Evolutionary conservation across 1,140 invertebrate genomes (phyloP), one percentile per base, ranked within the genome.

Genomic region (Homarus americanus): DNA sequence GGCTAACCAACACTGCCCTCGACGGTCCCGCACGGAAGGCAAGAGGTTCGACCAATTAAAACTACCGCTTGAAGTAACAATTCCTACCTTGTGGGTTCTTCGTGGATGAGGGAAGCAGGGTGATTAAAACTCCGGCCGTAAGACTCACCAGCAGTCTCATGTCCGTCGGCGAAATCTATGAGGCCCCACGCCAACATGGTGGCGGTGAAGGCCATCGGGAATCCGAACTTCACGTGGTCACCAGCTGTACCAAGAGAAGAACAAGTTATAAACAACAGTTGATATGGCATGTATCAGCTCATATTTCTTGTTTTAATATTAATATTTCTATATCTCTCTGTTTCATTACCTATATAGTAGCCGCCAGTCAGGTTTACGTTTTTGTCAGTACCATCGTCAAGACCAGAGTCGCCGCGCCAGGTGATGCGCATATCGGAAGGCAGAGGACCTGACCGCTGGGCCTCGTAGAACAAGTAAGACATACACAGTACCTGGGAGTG

Each of bases 281-380:
- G 4, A 49, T 49, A 7, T 7, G 44, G 12, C 12, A 49, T 49
- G 44, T 49, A 7, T 4, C 12, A 7, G 12, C 44, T 12, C 12
- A 12, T 49, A 49, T 12, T n/a, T n/a, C n/a, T n/a, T n/a, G n/a
- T n/a, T n/a, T n/a, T n/a, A n/a, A 3, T 17, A 20, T 58, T 12
- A 17, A 20, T 58, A 20, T 58, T 12, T 58, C 12, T 58, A 20
- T 58, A 2, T 58, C 12, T 58, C 15, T 58, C 15, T 58, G 15
- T 15, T 32, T 4, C 3, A 69, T 86, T 36, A 79, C 75, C 96
- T 92, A 96, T 96, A 93, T 96, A 96, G 94, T 96, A 96, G 69
- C 96, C 96, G 66, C 96, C 96, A n/a, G 94, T 95, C 20, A 96
- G 93, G 93, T 96, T 96, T 93, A 95, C 95, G 7, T 95, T 95